Conservation (phyloP, 2,797 vertebrate genomes). For the Emydoidea blandingii region DNA sequence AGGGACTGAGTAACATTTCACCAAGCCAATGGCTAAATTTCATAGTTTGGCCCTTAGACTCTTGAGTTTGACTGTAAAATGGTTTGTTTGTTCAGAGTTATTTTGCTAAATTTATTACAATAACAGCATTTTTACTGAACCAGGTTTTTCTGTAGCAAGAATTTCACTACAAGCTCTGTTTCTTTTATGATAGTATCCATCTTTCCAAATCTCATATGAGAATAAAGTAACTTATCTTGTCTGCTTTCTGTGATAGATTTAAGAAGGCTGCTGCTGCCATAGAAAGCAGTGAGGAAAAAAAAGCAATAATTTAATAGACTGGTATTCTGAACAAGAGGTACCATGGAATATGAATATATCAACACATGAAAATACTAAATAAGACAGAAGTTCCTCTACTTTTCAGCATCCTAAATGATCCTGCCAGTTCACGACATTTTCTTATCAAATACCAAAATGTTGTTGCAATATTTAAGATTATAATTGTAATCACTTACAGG, state of each 20-base stretch:
- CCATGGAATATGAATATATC: neutral
- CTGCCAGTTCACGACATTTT: rapidly evolving
- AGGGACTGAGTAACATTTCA: neutral
- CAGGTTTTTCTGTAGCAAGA: neutral
- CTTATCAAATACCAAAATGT: neutral
- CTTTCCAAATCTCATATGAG: neutral
- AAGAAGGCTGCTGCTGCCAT: neutral
- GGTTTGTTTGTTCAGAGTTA: neutral
- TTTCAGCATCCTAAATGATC: neutral
- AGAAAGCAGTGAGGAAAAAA: neutral
- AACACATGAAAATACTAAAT: neutral
- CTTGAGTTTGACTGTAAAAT: neutral
- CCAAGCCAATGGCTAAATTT: neutral
- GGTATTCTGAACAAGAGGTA: neutral
- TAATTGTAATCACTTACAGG: neutral
- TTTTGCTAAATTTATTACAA: neutral
- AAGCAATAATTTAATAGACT: neutral
- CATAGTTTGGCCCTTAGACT: neutral
- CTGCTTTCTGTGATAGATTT: neutral
- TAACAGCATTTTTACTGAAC: neutral
- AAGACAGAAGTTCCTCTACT: neutral
- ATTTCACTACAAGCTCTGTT: neutral
- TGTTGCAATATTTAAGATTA: neutral
- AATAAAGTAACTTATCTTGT: neutral
- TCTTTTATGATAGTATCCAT: neutral